Evolutionary conservation across 1,140 invertebrate genomes (phyloP).

Genomic region (Cherax quadricarinatus): DNA sequence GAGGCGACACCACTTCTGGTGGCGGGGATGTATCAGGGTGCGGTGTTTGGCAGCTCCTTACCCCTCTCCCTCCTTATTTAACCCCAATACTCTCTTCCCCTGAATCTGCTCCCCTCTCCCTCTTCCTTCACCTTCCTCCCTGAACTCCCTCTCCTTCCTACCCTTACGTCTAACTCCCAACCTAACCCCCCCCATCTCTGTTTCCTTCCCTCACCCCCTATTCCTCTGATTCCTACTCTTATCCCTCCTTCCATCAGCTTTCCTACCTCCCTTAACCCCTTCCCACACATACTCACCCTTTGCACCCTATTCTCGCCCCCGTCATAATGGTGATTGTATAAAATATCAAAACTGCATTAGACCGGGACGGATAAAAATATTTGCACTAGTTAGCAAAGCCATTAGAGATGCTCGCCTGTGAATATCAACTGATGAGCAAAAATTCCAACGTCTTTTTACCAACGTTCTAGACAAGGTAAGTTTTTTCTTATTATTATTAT

Average conservation of each 20-base stretch:
- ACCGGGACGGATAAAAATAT: conserved; percentile 67
- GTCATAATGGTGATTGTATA: conserved; percentile 68
- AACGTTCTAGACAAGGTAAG: conserved; percentile 59
- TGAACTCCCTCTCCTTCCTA: not conserved
- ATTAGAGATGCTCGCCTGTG: conserved; percentile 68
- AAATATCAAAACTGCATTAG: conserved; percentile 71
- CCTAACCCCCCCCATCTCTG: conserved; percentile 5
- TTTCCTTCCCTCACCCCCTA: not conserved
- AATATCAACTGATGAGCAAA: conserved; percentile 70
- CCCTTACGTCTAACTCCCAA: not conserved
- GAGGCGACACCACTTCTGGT: not conserved
- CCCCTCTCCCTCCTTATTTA: not conserved
- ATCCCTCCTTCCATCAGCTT: not conserved
- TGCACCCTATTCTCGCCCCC: conserved; percentile 14
- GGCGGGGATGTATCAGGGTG: not conserved
- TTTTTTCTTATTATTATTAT: conserved; percentile 49
- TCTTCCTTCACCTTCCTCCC: not conserved
- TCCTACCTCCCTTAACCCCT: not conserved
- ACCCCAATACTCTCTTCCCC: not conserved
- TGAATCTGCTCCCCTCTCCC: not conserved
- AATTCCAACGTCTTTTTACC: conserved; percentile 37
- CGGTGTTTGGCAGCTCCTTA: not conserved
- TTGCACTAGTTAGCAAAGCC: conserved; percentile 70
- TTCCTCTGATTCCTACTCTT: no score
- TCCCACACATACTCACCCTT: not conserved